phyloP scores from a whole-genome alignment of 1,140 invertebrate species.

The Brachionus paranguensis region DNA sequence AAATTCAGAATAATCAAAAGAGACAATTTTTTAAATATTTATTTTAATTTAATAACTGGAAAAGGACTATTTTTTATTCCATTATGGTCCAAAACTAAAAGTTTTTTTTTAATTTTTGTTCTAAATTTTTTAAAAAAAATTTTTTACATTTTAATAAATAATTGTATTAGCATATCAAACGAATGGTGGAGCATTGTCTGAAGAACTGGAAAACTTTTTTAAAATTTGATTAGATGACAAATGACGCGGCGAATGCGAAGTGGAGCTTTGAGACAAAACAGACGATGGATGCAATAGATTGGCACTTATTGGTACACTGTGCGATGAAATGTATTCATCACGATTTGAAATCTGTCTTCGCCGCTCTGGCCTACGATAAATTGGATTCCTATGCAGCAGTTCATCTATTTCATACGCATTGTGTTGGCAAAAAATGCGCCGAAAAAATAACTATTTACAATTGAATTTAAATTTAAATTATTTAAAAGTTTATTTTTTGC shows the following conservation, averaged over 20 bases:
- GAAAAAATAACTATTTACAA: not conserved
- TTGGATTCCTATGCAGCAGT: constrained; percentile 10
- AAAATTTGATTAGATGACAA: not conserved
- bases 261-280: not conserved
- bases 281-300: not conserved
- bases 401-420: constrained; percentile 36
- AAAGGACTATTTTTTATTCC: too few relatives aligned
- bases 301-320: not conserved
- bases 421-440: not conserved
- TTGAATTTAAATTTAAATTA: not conserved
- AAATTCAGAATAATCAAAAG: too few relatives aligned
- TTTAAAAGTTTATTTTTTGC: not conserved
- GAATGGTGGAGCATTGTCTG: not conserved
- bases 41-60: too few relatives aligned
- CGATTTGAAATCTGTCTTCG: not conserved
- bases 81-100: too few relatives aligned
- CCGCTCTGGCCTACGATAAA: not conserved
- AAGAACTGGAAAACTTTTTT: not conserved
- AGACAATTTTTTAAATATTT: too few relatives aligned
- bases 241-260: not conserved
- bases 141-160: not conserved
- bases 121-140: not conserved
- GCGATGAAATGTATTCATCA: not conserved
- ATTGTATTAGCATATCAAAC: not conserved
- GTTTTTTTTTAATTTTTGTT: not conserved